Base-by-base conservation (phyloP, 2,888 invertebrate genomes). In the Drosophila mimetica region DNA sequence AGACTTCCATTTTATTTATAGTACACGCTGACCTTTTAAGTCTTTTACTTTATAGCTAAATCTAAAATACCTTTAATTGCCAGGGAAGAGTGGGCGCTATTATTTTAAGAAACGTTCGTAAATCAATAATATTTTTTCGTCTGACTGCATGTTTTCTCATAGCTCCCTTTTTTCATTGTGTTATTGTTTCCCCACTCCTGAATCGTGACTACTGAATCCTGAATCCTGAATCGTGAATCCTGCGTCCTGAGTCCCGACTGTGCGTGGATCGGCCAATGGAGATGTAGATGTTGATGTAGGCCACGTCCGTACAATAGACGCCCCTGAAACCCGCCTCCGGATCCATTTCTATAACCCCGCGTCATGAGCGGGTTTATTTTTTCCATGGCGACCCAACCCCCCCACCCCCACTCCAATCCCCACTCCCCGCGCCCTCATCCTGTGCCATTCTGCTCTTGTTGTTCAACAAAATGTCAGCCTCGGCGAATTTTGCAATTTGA, bases 401-500 rank as follows among this genome's bases (percentile, higher is more conserved):
- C 0, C 18, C 2, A n/a, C 34, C 52, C 16, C 13, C 2, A n/a
- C n/a, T n/a, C n/a, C n/a, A n/a, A n/a, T 1, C n/a, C n/a, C 16
- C 41, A 0, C 5, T 1, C 14, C 32, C 9, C 30, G 6, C 25
- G 14, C 11, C 4, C 11, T 5, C 18, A 11, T 53, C 13, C 20
- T 7, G 22, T 16, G 16, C 46, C 16, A 30, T 14, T n/a, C 42
- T 41, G 41, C 14, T 36, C 52, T 36, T 70, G 65, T 79, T 71
- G 79, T 60, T 81, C 77, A 80, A 84, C 80, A 84, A 70, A 86
- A 81, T 82, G 87, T 84, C 87, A 81, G 82, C 82, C 85, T 82
- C 73, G 85, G 85, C 82, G 79, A 82, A 86, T 84, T 82, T 81
- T 52, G 79, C 88, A 82, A 87, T 87, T 83, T 87, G 79, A 87